Conservation (phyloP, 2,888 invertebrate genomes). For the Drosophila stalkeri region DNA sequence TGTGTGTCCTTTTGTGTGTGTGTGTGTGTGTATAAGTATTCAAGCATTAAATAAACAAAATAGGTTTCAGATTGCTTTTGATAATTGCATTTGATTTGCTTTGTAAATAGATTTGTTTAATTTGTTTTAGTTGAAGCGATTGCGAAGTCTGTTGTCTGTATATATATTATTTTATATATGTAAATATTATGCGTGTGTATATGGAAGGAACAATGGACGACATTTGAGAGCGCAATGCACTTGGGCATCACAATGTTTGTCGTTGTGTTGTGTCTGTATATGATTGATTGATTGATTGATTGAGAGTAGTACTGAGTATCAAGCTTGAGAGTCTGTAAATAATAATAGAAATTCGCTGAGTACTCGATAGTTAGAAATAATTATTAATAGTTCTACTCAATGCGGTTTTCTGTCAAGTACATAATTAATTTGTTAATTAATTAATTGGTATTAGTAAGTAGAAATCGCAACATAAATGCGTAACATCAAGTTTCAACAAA, state of each 20-base stretch:
- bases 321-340: constrained; percentile 6
- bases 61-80: constrained; percentile 12
- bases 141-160: constrained; percentile 53
- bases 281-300: constrained; percentile 12
- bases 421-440: constrained; percentile 25
- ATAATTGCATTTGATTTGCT: constrained; percentile 29
- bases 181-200: constrained; percentile 48
- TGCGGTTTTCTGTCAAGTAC: constrained; percentile 10
- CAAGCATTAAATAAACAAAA: constrained; percentile 58
- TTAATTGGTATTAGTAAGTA: constrained; percentile 29
- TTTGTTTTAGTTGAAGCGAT: constrained; percentile 52
- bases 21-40: constrained; percentile 15
- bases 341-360: neutral
- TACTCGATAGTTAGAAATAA: neutral
- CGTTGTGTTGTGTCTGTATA: constrained; percentile 52
- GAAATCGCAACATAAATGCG: constrained; percentile 68
- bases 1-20: constrained; percentile 9
- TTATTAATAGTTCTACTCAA: neutral
- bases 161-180: neutral
- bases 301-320: constrained; percentile 14
- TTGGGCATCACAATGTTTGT: constrained; percentile 54
- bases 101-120: constrained; percentile 55
- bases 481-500: constrained; percentile 65
- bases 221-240: constrained; percentile 35
- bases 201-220: constrained; percentile 83